phyloP scores from a whole-genome alignment of 1,140 invertebrate species.

The Pseudomyrmex sp. region DNA sequence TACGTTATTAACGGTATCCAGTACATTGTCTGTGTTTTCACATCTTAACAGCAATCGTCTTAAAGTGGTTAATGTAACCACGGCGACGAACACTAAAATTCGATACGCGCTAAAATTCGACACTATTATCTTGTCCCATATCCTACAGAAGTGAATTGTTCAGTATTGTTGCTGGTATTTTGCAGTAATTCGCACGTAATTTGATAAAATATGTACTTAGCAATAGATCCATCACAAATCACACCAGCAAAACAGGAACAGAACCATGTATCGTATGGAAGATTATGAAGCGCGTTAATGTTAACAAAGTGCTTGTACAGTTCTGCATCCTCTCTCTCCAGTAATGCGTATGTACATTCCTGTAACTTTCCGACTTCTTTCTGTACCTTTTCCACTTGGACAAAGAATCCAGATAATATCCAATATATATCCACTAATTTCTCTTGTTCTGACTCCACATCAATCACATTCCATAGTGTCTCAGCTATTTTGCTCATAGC shows the following conservation, averaged over 20 bases:
- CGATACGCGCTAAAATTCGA: slow-evolving; percentile 88
- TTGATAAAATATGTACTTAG: slow-evolving; percentile 86
- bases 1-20: slow-evolving; percentile 89
- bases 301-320: slow-evolving; percentile 88
- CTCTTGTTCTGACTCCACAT: slow-evolving; percentile 85
- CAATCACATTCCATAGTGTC: slow-evolving; percentile 89
- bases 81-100: slow-evolving; percentile 92
- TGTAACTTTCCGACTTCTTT: slow-evolving; percentile 88
- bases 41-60: slow-evolving; percentile 88
- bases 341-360: slow-evolving; percentile 87
- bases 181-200: slow-evolving; percentile 37
- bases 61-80: slow-evolving; percentile 90
- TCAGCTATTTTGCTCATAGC: slow-evolving; percentile 89
- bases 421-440: slow-evolving; percentile 90
- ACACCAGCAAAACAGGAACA: slow-evolving; percentile 92
- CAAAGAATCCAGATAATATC: slow-evolving; percentile 90
- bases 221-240: slow-evolving; percentile 91
- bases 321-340: slow-evolving; percentile 90
- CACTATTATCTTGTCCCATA: slow-evolving; percentile 95
- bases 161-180: slow-evolving; percentile 23
- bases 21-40: slow-evolving; percentile 86
- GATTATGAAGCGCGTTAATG: slow-evolving; percentile 86
- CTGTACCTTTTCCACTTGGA: slow-evolving; percentile 88
- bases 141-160: slow-evolving; percentile 85
- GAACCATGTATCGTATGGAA: slow-evolving; percentile 91